Conservation (phyloP, 2,888 invertebrate species). For the Perizoma flavofasciatum region DNA sequence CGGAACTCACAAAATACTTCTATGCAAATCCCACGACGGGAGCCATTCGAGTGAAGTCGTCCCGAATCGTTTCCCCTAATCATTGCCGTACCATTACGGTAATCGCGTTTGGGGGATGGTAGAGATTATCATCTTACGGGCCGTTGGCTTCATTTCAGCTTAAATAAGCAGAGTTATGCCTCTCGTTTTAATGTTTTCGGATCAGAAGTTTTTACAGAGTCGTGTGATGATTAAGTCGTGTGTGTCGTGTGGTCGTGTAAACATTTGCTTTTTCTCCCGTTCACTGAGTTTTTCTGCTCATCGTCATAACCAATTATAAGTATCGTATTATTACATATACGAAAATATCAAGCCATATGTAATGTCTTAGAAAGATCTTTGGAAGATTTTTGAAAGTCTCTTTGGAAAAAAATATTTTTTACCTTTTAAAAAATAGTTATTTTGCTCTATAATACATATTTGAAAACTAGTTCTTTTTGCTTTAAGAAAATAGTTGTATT, state of each 20-base stretch:
- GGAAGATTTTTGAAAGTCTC: no score
- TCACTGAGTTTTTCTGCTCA: no score
- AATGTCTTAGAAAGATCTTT: no score
- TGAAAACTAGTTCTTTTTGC: no score
- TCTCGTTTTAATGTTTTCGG: slow-evolving; percentile 32
- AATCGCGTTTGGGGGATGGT: slow-evolving; percentile 40
- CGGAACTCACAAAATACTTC: slow-evolving; percentile 9
- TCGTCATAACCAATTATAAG: no score
- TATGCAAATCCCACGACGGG: slow-evolving; percentile 27
- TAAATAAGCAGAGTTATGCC: slow-evolving; percentile 34
- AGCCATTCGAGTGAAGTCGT: slow-evolving; percentile 41
- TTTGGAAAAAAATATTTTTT: no score
- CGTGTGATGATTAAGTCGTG: slow-evolving; percentile 8
- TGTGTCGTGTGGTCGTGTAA: slow-evolving; percentile 3
- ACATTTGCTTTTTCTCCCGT: not conserved
- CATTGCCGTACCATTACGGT: slow-evolving; percentile 44
- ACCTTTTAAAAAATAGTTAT: no score
- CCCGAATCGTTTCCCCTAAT: slow-evolving; percentile 41
- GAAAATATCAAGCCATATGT: no score
- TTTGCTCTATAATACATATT: no score
- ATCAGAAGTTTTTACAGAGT: slow-evolving; percentile 22
- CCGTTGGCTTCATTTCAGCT: slow-evolving; percentile 38
- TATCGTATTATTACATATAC: no score
- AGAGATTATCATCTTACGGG: slow-evolving; percentile 48
- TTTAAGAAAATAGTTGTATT: no score